Base-by-base conservation (phyloP, 2,113 vertebrate species). In the Rhea americana region DNA sequence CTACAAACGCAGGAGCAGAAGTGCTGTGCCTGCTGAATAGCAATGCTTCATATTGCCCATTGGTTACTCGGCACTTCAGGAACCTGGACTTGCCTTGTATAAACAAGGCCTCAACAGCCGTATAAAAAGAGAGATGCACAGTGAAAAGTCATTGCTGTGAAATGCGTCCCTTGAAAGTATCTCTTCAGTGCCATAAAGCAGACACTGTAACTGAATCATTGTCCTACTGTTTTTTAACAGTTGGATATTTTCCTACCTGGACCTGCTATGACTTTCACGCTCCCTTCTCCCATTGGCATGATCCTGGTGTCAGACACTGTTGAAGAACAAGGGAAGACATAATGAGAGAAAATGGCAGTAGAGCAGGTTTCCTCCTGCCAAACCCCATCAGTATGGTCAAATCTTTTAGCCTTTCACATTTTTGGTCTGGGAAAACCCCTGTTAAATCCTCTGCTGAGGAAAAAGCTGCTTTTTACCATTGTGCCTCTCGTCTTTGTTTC, bases 281-380 rank as follows among this genome's bases (percentile, higher is more conserved):
- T 95, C 84, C 97, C 95, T 35, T 98, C 98, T 94, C 91, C 97
- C 56, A 93, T 93, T 37, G 96, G 97, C 93, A 96, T 88, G 62
- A 98, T 92, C 85, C 98, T 97, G 78, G 97, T 96, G 63, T 98
- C 98, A 47, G 97, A 97, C 41, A 96, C 98, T 98, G 94, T 86
- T 90, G 89, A 95, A 73, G 77, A 96, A 94, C 41, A 91, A 95
- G 93, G 65, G 7, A 56, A 86, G 88, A 56, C 25, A 72, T 85
- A 55, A 73, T 19, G 81, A 88, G 45, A 78, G 74, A 37, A 92
- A 11, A 45, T 8, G 77, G 17, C n/a, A 91, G 56, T 26, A 63
- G 43, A 82, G 30, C 19, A 50, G 22, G 16, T 35, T 86, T 72
- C 66, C 48, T 94, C 24, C 70, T 76, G 48, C 70, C 77, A 70